Percentiles rank a stretch among this genome's conserved stretches.
phyloP scores from a whole-genome alignment of 2,888 invertebrate species.

The Rhabditophanes sp. region DNA sequence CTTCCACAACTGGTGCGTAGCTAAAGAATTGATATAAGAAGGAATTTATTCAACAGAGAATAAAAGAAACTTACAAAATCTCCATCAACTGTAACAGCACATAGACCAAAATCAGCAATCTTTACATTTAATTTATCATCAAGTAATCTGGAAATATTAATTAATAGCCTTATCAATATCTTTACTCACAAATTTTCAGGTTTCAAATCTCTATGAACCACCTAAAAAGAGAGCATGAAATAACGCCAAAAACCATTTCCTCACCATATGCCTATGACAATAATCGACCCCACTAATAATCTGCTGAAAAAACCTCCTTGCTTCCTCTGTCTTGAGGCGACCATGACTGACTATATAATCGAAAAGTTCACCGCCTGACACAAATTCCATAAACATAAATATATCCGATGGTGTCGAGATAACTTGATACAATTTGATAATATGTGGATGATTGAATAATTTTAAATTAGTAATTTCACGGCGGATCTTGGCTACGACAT shows the following conservation, averaged over 20 bases:
- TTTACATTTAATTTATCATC: slow-evolving; percentile 62
- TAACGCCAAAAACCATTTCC: slow-evolving; percentile 56
- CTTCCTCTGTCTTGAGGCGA: slow-evolving; percentile 88
- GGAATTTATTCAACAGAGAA: too few relatives aligned
- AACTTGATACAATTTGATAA: slow-evolving; percentile 84
- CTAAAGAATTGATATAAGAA: too few relatives aligned
- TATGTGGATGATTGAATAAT: slow-evolving; percentile 96
- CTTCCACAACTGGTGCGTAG: slow-evolving; percentile 92
- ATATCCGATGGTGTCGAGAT: slow-evolving; percentile 98
- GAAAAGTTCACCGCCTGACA: slow-evolving; percentile 93
- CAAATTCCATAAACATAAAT: slow-evolving; percentile 99
- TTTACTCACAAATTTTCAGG: slow-evolving; percentile 67
- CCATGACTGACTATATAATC: slow-evolving; percentile 99
- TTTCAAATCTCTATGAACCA: slow-evolving; percentile 91
- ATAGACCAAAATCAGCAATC: slow-evolving; percentile 77
- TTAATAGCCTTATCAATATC: too few relatives aligned
- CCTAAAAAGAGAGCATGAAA: too few relatives aligned
- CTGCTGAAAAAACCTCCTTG: slow-evolving; percentile 92
- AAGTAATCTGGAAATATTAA: too few relatives aligned
- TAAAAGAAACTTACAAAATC: too few relatives aligned
- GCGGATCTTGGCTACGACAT: slow-evolving; percentile 96
- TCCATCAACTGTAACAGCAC: too few relatives aligned
- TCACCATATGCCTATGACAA: slow-evolving; percentile 72
- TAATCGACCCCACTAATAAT: slow-evolving; percentile 81
- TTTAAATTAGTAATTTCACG: slow-evolving; percentile 97